These are phyloP conservation scores for Onychomys arenicola DNA, from an alignment of 2,797 vertebrate genomes.

Conservation along the genomic window DNA sequence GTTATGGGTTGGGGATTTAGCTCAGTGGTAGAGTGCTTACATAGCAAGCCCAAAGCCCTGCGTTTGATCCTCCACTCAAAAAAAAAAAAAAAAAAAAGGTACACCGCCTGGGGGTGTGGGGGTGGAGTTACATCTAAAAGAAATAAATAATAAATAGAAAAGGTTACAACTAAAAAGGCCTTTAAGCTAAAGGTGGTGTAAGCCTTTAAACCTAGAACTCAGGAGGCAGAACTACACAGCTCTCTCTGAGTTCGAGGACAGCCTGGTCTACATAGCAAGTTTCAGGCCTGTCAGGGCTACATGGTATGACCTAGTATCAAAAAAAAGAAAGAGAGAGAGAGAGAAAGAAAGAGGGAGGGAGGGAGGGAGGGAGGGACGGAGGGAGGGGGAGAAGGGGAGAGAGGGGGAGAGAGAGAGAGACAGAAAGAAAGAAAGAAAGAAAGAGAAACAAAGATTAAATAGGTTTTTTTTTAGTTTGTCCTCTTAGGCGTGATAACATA, in stretches of 20 bases:
- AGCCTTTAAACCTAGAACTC: background rate
- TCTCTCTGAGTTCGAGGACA: background rate
- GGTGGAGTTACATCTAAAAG: too few species aligned
- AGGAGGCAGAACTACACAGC: background rate
- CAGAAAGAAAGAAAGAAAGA: too few species aligned
- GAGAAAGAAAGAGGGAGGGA: too few species aligned
- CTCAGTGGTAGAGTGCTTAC: too few species aligned
- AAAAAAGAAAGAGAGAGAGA: background rate
- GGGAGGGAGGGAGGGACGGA: too few species aligned
- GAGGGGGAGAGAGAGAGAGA: too few species aligned
- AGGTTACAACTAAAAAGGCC: constrained; percentile 17
- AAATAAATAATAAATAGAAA: background rate
- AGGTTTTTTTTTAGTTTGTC: background rate
- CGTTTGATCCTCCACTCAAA: too few species aligned
- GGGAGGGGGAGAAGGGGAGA: too few species aligned
- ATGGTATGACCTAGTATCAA: background rate
- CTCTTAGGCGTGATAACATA: background rate
- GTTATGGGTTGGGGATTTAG: too few species aligned
- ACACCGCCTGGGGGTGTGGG: too few species aligned
- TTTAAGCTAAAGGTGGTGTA: background rate
- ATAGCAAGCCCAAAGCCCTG: too few species aligned
- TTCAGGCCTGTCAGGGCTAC: background rate
- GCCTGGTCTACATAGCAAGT: background rate
- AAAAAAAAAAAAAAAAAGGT: too few species aligned
- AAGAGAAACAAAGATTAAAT: background rate